Evolutionary conservation across 2,888 invertebrate species (phyloP).

Genomic region (Coenonympha glycerion): DNA sequence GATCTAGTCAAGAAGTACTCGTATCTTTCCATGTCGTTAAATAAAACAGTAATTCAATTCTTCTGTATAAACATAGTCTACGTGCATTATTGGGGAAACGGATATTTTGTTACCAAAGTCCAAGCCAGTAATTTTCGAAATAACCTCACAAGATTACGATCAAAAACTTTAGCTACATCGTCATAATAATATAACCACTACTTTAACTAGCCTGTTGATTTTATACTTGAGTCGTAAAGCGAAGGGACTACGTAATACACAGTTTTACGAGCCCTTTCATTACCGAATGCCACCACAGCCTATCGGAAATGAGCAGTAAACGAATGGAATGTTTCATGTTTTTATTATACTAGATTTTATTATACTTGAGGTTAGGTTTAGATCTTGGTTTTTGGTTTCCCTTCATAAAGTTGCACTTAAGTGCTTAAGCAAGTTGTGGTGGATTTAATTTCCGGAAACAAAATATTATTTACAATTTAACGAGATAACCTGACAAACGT

Average conservation of each 20-base stretch:
- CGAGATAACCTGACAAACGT: no score
- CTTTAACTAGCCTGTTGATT: conserved; percentile 34
- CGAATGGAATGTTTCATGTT: not conserved
- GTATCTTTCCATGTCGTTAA: no score
- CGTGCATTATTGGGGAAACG: no score
- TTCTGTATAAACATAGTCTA: no score
- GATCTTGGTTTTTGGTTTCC: conserved; percentile 13
- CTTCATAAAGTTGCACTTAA: not conserved
- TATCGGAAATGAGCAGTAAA: conserved; percentile 7
- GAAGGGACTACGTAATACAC: conserved; percentile 39
- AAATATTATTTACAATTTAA: no score
- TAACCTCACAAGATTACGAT: not conserved
- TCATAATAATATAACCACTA: conserved; percentile 1
- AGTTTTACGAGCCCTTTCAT: conserved; percentile 41
- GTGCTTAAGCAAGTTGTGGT: not conserved
- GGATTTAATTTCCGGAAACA: not conserved
- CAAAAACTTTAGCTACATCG: not conserved
- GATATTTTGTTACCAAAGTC: no score
- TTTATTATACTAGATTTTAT: not conserved
- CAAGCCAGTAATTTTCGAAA: no score
- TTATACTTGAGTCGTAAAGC: conserved; percentile 38
- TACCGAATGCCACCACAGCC: conserved; percentile 24
- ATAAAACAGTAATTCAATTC: no score
- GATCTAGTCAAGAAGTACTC: no score
- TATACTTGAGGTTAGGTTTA: no score